Base-by-base conservation (phyloP, 2,113 vertebrate species). In the Calidris pugnax region DNA sequence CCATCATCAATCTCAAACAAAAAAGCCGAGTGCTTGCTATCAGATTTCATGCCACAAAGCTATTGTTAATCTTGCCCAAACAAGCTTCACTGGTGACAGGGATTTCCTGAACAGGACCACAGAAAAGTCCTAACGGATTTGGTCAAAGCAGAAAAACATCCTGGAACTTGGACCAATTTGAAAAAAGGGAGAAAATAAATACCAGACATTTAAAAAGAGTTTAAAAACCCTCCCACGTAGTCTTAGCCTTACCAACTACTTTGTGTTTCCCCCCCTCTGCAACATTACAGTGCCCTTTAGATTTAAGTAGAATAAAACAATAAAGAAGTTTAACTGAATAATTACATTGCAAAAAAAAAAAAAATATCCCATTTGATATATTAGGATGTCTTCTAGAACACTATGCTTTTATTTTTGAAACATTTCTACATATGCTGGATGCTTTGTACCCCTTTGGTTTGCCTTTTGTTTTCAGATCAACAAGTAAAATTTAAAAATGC, bases 171-270 rank as follows among this genome's bases (percentile, higher is more conserved):
- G 14, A 71, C 13, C 0, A 1, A 5, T 56, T 86, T 60, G 28
- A 14, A 60, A 82, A 56, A 73, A 43, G 12, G 9, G 14, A 35
- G 23, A 71, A 67, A 72, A 77, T 2, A 67, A 16, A 6, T 2
- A 67, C 17, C 12, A 68, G 48, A 76, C 14, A 26, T 69, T 51
- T 12, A 5, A 87, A 86, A n/a, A 45, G 27, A 14, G 53, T n/a
- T n/a, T 41, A 6, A 4, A 21, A 55, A 28, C 16, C 5, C 0
- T 1, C 2, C 3, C 8, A 35, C 0, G 1, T 4, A 68, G 6
- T 48, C 33, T 84, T 67, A 75, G 11, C 18, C 6, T 74, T 50
- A 59, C 4, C 18, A 48, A 17, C 18, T 77, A 2, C 8, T 77
- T 87, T 93, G 9, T 35, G 51, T 43, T 57, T 57, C 20, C n/a